phyloP scores from a whole-genome alignment of 2,888 invertebrate genomes.

The Drosophila ezoana region DNA sequence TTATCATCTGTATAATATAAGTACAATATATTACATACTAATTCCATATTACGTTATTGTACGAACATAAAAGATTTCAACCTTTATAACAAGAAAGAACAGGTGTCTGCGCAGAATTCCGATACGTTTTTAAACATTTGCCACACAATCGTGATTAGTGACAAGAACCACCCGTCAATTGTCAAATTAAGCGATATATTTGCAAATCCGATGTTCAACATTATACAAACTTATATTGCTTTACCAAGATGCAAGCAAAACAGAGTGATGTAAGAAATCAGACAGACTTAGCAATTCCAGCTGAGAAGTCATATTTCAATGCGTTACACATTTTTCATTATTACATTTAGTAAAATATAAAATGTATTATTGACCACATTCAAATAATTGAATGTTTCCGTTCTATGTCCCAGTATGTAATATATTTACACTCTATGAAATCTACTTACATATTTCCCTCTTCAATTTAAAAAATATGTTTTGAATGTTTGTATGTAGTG shows the following conservation, averaged over 20 bases:
- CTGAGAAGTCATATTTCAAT: no score
- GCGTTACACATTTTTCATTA: no score
- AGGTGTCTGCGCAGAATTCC: not conserved
- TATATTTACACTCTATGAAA: not conserved
- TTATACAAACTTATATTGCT: no score
- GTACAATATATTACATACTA: constrained; percentile 4
- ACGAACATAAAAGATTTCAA: not conserved
- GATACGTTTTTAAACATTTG: not conserved
- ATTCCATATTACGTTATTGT: not conserved
- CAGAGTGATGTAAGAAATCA: no score
- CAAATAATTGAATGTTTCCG: not conserved
- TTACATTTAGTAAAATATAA: no score
- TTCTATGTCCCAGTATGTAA: not conserved
- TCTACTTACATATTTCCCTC: not conserved
- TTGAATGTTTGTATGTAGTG: not conserved
- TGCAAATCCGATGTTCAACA: no score
- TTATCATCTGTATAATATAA: not conserved
- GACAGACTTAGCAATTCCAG: no score
- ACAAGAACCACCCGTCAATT: no score
- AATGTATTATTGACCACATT: not conserved
- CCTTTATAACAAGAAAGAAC: not conserved
- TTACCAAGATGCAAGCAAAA: no score
- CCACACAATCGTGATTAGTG: no score
- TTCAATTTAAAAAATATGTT: not conserved
- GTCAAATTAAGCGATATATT: no score